Base-by-base conservation (phyloP, 2,888 invertebrate genomes). In the Cataglyphis cursor region DNA sequence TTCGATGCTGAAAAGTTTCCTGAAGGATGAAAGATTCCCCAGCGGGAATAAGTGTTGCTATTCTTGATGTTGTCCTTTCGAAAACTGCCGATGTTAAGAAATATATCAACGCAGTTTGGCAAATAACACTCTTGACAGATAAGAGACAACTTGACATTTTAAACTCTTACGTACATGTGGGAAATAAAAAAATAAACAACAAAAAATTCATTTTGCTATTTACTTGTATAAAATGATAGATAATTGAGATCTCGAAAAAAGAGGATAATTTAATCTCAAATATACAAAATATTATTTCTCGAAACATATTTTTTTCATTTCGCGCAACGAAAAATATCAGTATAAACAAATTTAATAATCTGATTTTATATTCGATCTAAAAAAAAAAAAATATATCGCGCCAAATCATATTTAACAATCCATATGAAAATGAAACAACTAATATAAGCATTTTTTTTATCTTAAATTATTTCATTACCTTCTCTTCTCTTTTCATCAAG, bases 1-100 rank as follows among this genome's bases (percentile, higher is more conserved):
- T 70, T 78, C 70, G 24, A 70, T 59, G 59, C 38, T 15, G n/a
- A 31, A 59, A 66, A 59, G 59, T 21, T 68, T 44, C 6, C 38
- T 24, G 24, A 12, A 35, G 59, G 18, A 59, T 41, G 15, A 1
- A 15, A n/a, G n/a, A 8, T 51, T 51, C 8, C 51, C 51, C 51
- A n/a, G 5, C 31, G 15, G 10, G 28, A 78, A 68, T 70, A 70
- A 70, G 9, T 21, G 24, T 21, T 28, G 10, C 41, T 31, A 21
- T 10, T 62, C 8, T 41, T 76, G 57, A 59, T 3, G 1, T 21
- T 65, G 15, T 65, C 24, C 59, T 59, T 78, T 48, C 12, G 12
- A 59, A 61, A 15, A 62, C 9, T 38, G 24, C 28, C 54, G n/a
- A 31, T 54, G 41, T 76, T 4, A 9, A 1, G 38, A 24, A n/a